phyloP scores from a whole-genome alignment of 2,888 invertebrate genomes.

The Coecobrya sp. region DNA sequence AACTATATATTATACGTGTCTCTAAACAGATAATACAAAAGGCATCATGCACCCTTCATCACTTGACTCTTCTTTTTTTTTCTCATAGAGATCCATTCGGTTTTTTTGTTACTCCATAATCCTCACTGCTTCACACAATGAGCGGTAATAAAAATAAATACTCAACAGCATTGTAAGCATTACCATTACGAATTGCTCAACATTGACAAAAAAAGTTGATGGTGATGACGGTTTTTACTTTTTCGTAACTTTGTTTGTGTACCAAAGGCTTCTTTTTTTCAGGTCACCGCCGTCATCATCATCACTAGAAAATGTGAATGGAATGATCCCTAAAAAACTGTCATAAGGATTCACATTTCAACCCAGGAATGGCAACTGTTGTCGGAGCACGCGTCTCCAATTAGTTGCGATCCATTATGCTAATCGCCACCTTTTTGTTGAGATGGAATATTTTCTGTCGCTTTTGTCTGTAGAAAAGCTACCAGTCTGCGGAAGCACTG shows the following conservation, averaged over 20 bases:
- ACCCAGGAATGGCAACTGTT: slow-evolving; percentile 54
- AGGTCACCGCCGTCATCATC: slow-evolving; percentile 49
- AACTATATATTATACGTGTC: slow-evolving; percentile 64
- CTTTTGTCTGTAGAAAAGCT: not conserved
- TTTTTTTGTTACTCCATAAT: slow-evolving; percentile 36
- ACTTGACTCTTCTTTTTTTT: slow-evolving; percentile 73
- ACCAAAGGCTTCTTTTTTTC: slow-evolving; percentile 27
- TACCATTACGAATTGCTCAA: slow-evolving; percentile 43
- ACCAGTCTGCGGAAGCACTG: not conserved
- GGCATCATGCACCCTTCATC: slow-evolving; percentile 84
- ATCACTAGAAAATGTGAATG: slow-evolving; percentile 38
- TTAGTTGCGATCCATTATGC: slow-evolving; percentile 87
- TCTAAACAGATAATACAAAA: slow-evolving; percentile 60
- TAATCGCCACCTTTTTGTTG: slow-evolving; percentile 86
- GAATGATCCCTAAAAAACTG: slow-evolving; percentile 64
- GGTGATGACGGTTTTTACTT: slow-evolving; percentile 22
- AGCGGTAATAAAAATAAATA: slow-evolving; percentile 40
- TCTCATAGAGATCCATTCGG: not conserved
- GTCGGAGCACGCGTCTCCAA: slow-evolving; percentile 85
- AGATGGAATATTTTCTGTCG: slow-evolving; percentile 5
- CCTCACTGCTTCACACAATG: slow-evolving; percentile 21
- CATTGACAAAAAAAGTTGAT: slow-evolving; percentile 30
- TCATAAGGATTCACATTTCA: slow-evolving; percentile 64
- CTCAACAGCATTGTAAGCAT: not conserved
- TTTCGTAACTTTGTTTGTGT: slow-evolving; percentile 5